phyloP scores from a whole-genome alignment of 2,113 vertebrate species.

The Setophaga petechia region DNA sequence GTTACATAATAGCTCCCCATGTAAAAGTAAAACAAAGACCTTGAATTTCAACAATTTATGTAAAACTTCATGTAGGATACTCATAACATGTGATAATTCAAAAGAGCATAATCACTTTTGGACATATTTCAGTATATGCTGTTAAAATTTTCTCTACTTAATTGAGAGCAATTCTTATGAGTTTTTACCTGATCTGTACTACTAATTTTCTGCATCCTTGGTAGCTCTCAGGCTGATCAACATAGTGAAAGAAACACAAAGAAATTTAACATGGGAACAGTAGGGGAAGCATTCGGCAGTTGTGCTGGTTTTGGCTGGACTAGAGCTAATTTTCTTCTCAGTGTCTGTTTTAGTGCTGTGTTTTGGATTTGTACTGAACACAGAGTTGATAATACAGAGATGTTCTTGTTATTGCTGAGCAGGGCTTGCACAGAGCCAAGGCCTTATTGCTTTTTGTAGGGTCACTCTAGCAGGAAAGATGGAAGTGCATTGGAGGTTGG shows the following conservation, averaged over 20 bases:
- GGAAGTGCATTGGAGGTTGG: accelerated
- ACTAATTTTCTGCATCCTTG: neutral
- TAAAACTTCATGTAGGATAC: neutral
- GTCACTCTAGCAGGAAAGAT: neutral
- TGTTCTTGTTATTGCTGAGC: neutral
- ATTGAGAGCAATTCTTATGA: neutral
- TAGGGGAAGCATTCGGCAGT: neutral
- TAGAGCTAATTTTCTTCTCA: neutral
- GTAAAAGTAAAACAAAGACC: neutral
- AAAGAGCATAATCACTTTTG: neutral
- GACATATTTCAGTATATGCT: neutral
- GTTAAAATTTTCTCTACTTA: neutral
- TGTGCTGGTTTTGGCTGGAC: neutral
- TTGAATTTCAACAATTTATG: neutral
- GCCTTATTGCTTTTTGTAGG: neutral
- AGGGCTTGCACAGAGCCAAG: neutral
- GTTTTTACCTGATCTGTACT: neutral
- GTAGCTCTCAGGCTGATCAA: neutral
- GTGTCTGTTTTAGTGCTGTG: no score
- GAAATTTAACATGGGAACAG: neutral
- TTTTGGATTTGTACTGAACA: neutral
- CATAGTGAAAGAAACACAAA: neutral
- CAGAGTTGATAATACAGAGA: neutral
- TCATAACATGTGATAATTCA: neutral
- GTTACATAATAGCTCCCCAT: neutral